Evolutionary conservation across 2,888 invertebrate genomes (phyloP).

Genomic region (Caenorhabditis angaria): DNA sequence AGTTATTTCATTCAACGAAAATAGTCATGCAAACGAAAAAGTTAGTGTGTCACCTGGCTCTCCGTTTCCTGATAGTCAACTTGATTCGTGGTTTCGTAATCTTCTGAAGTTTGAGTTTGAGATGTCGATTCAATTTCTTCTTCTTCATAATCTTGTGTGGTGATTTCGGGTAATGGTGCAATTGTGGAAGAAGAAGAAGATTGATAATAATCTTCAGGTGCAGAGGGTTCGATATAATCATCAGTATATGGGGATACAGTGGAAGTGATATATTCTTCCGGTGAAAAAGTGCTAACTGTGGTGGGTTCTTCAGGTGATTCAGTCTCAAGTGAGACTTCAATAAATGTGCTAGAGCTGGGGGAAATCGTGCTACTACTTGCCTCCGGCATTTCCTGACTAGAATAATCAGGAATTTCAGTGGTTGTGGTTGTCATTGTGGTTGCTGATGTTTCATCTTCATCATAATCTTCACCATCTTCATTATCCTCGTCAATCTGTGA

Average conservation of each 20-base stretch:
- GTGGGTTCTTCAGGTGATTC: neutral
- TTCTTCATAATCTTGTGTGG: conserved; percentile 3
- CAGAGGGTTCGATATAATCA: too few relatives aligned
- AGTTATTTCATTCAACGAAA: neutral
- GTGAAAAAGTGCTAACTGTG: neutral
- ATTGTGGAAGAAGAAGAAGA: too few relatives aligned
- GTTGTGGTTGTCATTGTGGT: conserved; percentile 14
- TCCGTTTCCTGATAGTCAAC: neutral
- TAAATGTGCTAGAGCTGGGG: neutral
- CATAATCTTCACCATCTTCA: conserved; percentile 29
- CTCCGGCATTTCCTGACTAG: conserved; percentile 24
- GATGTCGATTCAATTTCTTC: neutral
- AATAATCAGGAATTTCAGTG: conserved; percentile 24
- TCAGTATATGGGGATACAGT: neutral
- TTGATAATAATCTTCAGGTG: neutral
- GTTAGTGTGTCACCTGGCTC: neutral
- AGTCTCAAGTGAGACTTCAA: neutral
- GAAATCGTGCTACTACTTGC: conserved; percentile 17
- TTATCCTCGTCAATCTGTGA: conserved; percentile 39
- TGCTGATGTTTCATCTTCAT: conserved; percentile 15
- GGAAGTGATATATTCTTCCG: neutral
- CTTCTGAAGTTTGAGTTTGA: neutral
- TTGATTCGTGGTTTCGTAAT: neutral
- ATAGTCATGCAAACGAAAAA: too few relatives aligned
- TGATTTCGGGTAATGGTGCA: conserved; percentile 2